Evolutionary conservation across 1,140 invertebrate genomes (phyloP), one percentile per base, ranked within the genome.

Genomic region (Gonioctena quinquepunctata): DNA sequence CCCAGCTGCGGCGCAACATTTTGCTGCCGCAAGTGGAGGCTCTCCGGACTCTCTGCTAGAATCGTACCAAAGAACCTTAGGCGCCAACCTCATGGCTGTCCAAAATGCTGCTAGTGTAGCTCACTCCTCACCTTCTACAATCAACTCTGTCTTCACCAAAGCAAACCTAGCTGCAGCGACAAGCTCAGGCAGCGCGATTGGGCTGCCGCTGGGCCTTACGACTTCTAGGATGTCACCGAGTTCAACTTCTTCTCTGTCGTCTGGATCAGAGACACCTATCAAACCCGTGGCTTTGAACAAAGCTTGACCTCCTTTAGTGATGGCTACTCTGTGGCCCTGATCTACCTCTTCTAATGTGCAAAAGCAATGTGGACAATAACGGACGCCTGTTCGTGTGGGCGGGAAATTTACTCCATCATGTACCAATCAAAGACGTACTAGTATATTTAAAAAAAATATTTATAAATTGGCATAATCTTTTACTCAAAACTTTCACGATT

Each of bases 41-140:
- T 81, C 85, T 19, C 84, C 88, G 1, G 87, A 91, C 72, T 87
- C 88, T 2, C 82, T 92, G 1, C 80, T 91, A 26, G 90, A 92
- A 77, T 87, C 84, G 0, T 91, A 91, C 72, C 90, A 90, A 63
- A 84, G 87, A 69, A 88, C 85, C 4, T 76, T 88, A 8, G 85
- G 86, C 11, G 85, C 84, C 2, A 48, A 84, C 82, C 4, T 78
- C 81, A 61, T 82, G 80, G 78, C 83, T 79, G 87, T 75, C 16
- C 72, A 80, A 25, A 77, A 65, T 60, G 68, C 76, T 19, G 69
- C 69, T 23, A 66, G 59, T 50, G 52, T 33, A 21, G 48, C 54
- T 16, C 33, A 65, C 50, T 42, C 69, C 21, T 21, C 71, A 23
- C 70, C 70, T 54, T 66, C 65, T 18, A 42, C 33, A 3, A 42